Conservation (phyloP, 23 tunicate species). For the Phallusia fumigata region DNA sequence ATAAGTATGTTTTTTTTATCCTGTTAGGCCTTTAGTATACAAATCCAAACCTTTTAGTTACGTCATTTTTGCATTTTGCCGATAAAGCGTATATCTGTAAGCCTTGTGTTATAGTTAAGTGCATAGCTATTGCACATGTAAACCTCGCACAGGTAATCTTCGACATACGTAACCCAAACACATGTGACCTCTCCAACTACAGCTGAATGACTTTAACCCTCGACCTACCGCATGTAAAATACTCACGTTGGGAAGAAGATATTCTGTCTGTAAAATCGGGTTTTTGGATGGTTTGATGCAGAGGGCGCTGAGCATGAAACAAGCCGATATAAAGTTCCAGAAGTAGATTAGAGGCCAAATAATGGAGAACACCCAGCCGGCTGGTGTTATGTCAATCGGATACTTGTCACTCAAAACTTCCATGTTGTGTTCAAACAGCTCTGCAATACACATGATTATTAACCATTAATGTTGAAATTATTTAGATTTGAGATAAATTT, state of each 20-base stretch:
- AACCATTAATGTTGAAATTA: neutral
- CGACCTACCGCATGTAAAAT: too few species aligned
- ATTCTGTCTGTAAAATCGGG: constrained; percentile 35
- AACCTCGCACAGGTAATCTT: too few species aligned
- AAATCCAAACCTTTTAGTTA: too few species aligned
- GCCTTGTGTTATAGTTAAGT: too few species aligned
- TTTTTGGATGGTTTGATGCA: constrained; percentile 32
- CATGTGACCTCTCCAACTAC: too few species aligned
- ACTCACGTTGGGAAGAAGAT: constrained; percentile 34
- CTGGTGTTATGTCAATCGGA: constrained; percentile 49
- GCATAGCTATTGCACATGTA: too few species aligned
- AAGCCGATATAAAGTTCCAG: constrained; percentile 50
- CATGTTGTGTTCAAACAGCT: constrained; percentile 31
- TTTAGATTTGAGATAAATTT: neutral
- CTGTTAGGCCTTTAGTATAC: too few species aligned
- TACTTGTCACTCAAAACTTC: constrained; percentile 43
- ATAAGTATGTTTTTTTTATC: too few species aligned
- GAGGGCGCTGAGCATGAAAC: constrained; percentile 34
- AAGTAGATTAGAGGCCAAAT: constrained; percentile 64
- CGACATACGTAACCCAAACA: too few species aligned
- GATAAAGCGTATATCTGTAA: too few species aligned
- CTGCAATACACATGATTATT: neutral
- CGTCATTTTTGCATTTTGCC: too few species aligned
- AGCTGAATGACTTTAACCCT: too few species aligned
- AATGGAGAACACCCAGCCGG: constrained; percentile 65